Percentiles rank a stretch among this genome's conserved stretches.
phyloP scores from a whole-genome alignment of 2,113 vertebrate species.

The Lampris incognitus region DNA sequence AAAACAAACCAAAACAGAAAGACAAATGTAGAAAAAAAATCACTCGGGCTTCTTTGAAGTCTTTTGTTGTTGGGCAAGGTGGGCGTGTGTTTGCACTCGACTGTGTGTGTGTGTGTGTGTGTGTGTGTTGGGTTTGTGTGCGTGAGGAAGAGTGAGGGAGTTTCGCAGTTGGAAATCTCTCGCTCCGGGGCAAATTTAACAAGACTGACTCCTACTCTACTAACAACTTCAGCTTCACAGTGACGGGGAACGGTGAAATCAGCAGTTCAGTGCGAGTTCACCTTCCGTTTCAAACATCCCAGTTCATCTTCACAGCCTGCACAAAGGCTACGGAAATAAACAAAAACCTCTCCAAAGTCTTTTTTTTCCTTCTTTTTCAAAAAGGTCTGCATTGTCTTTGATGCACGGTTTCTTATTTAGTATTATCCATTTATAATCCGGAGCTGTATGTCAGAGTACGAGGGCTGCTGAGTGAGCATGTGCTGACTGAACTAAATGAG shows the following conservation, averaged over 20 bases:
- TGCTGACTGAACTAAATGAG: too few relatives aligned
- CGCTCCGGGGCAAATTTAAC: constrained; percentile 36
- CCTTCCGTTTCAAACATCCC: neutral
- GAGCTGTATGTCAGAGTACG: too few relatives aligned
- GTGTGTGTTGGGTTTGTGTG: constrained; percentile 8
- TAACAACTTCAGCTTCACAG: constrained; percentile 28
- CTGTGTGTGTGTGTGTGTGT: constrained; percentile 17
- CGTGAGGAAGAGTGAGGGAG: neutral
- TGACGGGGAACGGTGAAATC: neutral
- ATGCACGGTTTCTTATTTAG: too few relatives aligned
- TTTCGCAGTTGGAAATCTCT: constrained; percentile 41
- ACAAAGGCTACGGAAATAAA: neutral
- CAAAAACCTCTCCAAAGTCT: neutral
- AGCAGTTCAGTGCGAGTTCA: neutral
- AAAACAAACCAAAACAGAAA: constrained; percentile 17
- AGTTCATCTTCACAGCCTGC: neutral
- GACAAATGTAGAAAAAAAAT: constrained; percentile 11
- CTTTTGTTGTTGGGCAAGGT: constrained; percentile 35
- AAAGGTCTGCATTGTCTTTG: too few relatives aligned
- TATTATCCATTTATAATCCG: too few relatives aligned
- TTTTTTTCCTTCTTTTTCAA: too few relatives aligned
- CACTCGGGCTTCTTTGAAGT: constrained; percentile 62
- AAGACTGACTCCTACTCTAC: constrained; percentile 32
- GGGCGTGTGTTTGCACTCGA: neutral
- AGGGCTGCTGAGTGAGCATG: too few relatives aligned